These are phyloP conservation scores for Austrofundulus limnaeus DNA, from an alignment of 2,113 vertebrate species.

Conservation along the genomic window DNA sequence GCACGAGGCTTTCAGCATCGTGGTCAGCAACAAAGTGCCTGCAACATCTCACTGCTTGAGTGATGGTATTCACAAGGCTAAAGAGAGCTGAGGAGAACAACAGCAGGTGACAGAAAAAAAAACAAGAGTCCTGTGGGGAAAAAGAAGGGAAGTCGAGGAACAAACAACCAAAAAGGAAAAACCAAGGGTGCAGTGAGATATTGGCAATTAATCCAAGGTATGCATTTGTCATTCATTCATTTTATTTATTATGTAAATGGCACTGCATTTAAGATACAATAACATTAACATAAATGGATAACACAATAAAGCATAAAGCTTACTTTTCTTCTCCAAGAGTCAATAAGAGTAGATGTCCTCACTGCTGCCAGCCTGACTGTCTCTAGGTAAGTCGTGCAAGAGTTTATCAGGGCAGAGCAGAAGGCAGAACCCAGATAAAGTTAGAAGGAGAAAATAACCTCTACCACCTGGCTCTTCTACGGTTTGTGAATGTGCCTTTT, in stretches of 20 bases:
- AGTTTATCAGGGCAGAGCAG: slow-evolving; percentile 74
- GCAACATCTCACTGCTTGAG: slow-evolving; percentile 81
- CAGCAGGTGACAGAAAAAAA: slow-evolving; percentile 44
- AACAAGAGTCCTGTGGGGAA: slow-evolving; percentile 26
- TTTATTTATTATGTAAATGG: too few relatives aligned
- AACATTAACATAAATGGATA: too few relatives aligned
- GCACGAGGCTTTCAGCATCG: slow-evolving; percentile 81
- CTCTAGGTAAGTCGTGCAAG: slow-evolving; percentile 59
- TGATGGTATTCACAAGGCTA: slow-evolving; percentile 78
- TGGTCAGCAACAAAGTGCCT: slow-evolving; percentile 85
- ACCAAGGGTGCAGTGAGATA: background rate
- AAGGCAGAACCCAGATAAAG: slow-evolving; percentile 74
- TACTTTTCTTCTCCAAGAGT: slow-evolving; percentile 37
- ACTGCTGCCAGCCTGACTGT: slow-evolving; percentile 65
- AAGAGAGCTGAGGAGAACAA: slow-evolving; percentile 61
- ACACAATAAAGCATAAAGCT: too few relatives aligned
- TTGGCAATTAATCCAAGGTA: too few relatives aligned
- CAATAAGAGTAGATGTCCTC: slow-evolving; percentile 60
- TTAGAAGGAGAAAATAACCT: slow-evolving; percentile 75
- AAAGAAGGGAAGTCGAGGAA: slow-evolving; percentile 23
- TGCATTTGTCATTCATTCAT: too few relatives aligned
- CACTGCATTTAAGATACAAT: too few relatives aligned
- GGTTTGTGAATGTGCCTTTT: slow-evolving; percentile 68
- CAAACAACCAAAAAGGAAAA: slow-evolving; percentile 39
- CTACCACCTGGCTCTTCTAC: slow-evolving; percentile 66